Conservation (phyloP, 2,113 vertebrate species). For the Isichthys henryi region DNA sequence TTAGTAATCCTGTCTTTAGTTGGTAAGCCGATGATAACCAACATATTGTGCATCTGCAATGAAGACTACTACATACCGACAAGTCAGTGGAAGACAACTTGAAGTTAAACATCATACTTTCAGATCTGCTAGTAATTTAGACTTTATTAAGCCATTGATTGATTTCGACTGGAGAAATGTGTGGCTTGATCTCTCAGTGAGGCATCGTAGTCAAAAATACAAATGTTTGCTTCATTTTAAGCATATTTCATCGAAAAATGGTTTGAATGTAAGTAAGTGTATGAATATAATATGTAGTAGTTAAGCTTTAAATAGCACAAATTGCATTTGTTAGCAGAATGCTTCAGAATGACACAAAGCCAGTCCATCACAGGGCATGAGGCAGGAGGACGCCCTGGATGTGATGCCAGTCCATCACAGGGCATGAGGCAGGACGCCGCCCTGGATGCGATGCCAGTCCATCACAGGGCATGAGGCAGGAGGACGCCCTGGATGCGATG, state of each 20-base stretch:
- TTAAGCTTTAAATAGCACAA: not conserved
- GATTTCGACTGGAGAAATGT: not conserved
- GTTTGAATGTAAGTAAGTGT: not conserved
- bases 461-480: not conserved
- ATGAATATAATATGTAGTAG: not conserved
- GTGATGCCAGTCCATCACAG: not conserved
- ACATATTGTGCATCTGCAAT: not conserved
- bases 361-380: not conserved
- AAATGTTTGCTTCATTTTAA: not conserved
- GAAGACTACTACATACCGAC: not conserved
- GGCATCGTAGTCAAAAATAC: not conserved
- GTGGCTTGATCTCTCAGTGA: not conserved
- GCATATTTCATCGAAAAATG: not conserved
- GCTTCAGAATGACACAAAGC: too few relatives aligned
- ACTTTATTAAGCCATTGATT: not conserved
- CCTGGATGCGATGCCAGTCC: too few relatives aligned
- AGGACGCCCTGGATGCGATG: not conserved
- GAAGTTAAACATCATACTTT: not conserved
- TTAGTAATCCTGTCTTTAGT: not conserved
- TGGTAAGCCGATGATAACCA: not conserved
- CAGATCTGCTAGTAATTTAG: not conserved
- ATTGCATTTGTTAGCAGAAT: not conserved
- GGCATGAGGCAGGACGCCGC: not conserved
- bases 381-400: not conserved
- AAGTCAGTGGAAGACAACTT: not conserved